Conservation (phyloP, 2,113 vertebrate genomes). For the western clawed frog (Xenopus tropicalis) region UCB_Xtro_10.0 CM004447.2:6064501-6065000, state of each 20-base stretch:
- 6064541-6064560: too few species aligned
- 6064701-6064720: conserved; percentile 58
- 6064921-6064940: too few species aligned
- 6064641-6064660: conserved; percentile 56
- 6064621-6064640: conserved; percentile 57
- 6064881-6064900: too few species aligned
- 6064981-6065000: too few species aligned
- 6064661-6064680: conserved; percentile 62
- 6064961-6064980: too few species aligned
- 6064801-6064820: conserved; percentile 54
- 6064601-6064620: conserved; percentile 61
- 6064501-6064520: too few species aligned
- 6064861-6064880: too few species aligned
- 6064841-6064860: not conserved
- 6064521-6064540: too few species aligned
- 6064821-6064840: conserved; percentile 51
- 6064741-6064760: conserved; percentile 52
- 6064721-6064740: conserved; percentile 63
- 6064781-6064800: conserved; percentile 56
- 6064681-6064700: conserved; percentile 51
- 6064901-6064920: too few species aligned
- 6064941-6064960: too few species aligned
- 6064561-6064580: not conserved
- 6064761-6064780: conserved; percentile 53
- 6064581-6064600: conserved; percentile 60